These are phyloP conservation scores for Drosophila cyrtoloma DNA, from an alignment of 2,888 invertebrate genomes.

Conservation along the genomic window DNA sequence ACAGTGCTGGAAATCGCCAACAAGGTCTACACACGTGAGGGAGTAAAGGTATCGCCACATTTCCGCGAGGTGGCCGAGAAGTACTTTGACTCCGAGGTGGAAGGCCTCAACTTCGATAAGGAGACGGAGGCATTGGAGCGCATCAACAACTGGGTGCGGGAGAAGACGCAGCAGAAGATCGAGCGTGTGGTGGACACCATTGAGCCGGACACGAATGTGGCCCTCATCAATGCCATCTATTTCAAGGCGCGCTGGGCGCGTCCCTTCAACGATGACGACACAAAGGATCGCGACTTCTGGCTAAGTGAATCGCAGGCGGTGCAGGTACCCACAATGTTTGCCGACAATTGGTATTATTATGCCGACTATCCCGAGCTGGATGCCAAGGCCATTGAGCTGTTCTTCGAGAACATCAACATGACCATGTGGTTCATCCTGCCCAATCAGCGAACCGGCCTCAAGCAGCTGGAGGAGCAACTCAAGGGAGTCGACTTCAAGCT, in stretches of 20 bases:
- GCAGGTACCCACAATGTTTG: constrained; percentile 90
- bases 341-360: constrained; percentile 86
- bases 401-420: constrained; percentile 89
- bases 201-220: constrained; percentile 87
- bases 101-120: constrained; percentile 88
- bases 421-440: constrained; percentile 93
- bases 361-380: constrained; percentile 86
- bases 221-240: constrained; percentile 94
- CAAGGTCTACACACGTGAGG: constrained; percentile 89
- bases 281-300: constrained; percentile 89
- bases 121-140: constrained; percentile 86
- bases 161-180: constrained; percentile 93
- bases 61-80: constrained; percentile 88
- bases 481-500: constrained; percentile 87
- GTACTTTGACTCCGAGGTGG: constrained; percentile 89
- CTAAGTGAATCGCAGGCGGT: constrained; percentile 86
- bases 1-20: constrained; percentile 89
- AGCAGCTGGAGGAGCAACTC: constrained; percentile 88
- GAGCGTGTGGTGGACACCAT: constrained; percentile 90
- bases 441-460: constrained; percentile 89
- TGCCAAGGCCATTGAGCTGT: constrained; percentile 89
- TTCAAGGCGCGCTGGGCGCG: constrained; percentile 93
- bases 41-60: constrained; percentile 86
- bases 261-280: constrained; percentile 88
- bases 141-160: constrained; percentile 94